Conservation (phyloP, 2,113 vertebrate genomes). For the Pachyramphus minor region DNA sequence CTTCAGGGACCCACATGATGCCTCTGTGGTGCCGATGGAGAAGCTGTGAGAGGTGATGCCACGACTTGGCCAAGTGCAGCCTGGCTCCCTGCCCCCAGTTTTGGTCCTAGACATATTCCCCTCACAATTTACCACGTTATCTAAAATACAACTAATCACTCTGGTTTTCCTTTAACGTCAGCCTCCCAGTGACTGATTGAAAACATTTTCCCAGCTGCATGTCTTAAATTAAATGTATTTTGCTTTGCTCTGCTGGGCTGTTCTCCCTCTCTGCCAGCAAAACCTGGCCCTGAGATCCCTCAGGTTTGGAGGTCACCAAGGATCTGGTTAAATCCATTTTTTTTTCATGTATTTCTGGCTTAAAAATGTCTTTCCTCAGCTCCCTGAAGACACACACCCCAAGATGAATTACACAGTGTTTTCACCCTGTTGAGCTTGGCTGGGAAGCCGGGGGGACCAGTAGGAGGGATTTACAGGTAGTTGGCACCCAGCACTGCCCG, state of each 20-base stretch:
- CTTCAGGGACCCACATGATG: neutral
- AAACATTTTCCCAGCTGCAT: slow-evolving; percentile 33
- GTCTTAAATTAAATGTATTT: slow-evolving; percentile 31
- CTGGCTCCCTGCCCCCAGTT: neutral
- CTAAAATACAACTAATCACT: neutral
- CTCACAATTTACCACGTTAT: neutral
- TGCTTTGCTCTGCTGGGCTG: neutral
- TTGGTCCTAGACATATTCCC: neutral
- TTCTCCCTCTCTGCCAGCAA: neutral
- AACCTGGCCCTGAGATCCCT: neutral
- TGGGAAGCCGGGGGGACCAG: neutral
- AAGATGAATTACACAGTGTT: neutral
- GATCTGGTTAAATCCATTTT: neutral
- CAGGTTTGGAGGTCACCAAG: neutral
- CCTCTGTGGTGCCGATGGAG: neutral
- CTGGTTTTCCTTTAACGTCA: neutral
- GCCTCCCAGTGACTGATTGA: neutral
- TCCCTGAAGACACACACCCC: neutral
- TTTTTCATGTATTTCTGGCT: neutral
- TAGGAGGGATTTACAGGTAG: neutral
- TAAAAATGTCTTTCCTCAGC: neutral
- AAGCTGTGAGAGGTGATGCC: neutral
- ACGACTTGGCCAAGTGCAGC: neutral
- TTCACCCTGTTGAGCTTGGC: neutral
- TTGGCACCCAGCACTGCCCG: neutral